phyloP scores from a whole-genome alignment of 2,888 invertebrate species.

The Orthosia gothica region DNA sequence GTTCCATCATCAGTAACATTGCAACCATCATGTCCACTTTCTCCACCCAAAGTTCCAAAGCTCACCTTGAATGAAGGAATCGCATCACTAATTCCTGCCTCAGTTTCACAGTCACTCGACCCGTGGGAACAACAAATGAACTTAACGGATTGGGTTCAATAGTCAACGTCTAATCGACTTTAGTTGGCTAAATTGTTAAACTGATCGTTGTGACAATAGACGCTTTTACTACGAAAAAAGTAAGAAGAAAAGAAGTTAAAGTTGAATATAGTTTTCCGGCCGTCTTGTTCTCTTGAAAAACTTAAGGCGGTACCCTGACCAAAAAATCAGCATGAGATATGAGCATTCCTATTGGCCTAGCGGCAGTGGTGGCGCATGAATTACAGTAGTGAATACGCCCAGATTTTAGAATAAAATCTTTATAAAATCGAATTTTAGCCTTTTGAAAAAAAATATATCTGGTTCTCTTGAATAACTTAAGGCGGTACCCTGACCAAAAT shows the following conservation, averaged over 20 bases:
- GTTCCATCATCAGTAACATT: not conserved
- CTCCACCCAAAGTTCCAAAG: not conserved
- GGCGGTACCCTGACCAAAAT: no score
- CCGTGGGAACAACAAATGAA: constrained; percentile 77
- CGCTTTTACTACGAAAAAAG: constrained; percentile 17
- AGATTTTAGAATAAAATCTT: no score
- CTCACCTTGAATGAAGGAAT: constrained; percentile 32
- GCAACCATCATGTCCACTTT: not conserved
- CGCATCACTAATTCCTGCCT: constrained; percentile 56
- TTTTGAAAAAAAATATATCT: no score
- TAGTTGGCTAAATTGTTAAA: constrained; percentile 78
- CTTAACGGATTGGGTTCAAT: constrained; percentile 73
- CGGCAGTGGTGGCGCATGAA: no score
- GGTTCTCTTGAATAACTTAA: no score
- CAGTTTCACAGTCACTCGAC: constrained; percentile 50
- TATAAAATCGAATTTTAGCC: no score
- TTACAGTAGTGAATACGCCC: no score
- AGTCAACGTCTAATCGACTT: constrained; percentile 74
- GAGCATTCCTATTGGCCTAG: no score
- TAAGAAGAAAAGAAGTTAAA: not conserved
- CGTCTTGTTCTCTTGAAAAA: constrained; percentile 11
- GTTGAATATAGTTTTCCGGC: not conserved
- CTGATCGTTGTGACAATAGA: constrained; percentile 68
- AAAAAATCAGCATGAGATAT: no score
- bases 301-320: no score